A percentile compares a stretch with the other conserved stretches of the same genome.
These are phyloP conservation scores for Anniella stebbinsi DNA, from an alignment of 2,797 vertebrate species.

Conservation along the genomic window DNA sequence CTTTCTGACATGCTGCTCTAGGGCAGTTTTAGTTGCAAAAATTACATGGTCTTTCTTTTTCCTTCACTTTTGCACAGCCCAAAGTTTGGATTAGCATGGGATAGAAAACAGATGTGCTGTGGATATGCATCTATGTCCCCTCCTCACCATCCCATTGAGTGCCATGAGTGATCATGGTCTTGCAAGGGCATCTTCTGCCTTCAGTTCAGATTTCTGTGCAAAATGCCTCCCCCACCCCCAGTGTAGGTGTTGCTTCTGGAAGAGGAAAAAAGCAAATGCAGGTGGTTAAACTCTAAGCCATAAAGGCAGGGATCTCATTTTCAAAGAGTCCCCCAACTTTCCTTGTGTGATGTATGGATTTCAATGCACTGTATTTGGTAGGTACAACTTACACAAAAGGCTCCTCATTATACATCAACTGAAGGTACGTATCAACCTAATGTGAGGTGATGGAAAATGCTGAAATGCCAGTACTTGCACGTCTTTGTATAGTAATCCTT, in stretches of 20 bases:
- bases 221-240: neutral
- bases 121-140: neutral
- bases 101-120: neutral
- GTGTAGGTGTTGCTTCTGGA: neutral
- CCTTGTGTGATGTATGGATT: slow-evolving; percentile 12
- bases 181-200: neutral
- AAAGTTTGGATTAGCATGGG: neutral
- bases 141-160: neutral
- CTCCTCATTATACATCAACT: slow-evolving; percentile 15
- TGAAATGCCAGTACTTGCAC: slow-evolving; percentile 40
- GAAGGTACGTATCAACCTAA: slow-evolving; percentile 32
- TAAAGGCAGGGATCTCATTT: neutral
- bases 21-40: neutral
- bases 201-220: neutral
- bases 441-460: slow-evolving; percentile 40
- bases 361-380: slow-evolving; percentile 42
- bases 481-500: slow-evolving; percentile 59
- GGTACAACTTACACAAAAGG: slow-evolving; percentile 20
- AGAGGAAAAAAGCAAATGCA: neutral
- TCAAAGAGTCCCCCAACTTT: neutral
- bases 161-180: neutral
- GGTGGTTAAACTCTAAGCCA: neutral
- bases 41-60: neutral
- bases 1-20: neutral
- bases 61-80: too few relatives aligned